Percentiles rank a stretch among this genome's conserved stretches.
phyloP scores from a whole-genome alignment of 2,113 vertebrate genomes.

The Coregonus clupeaformis region DNA sequence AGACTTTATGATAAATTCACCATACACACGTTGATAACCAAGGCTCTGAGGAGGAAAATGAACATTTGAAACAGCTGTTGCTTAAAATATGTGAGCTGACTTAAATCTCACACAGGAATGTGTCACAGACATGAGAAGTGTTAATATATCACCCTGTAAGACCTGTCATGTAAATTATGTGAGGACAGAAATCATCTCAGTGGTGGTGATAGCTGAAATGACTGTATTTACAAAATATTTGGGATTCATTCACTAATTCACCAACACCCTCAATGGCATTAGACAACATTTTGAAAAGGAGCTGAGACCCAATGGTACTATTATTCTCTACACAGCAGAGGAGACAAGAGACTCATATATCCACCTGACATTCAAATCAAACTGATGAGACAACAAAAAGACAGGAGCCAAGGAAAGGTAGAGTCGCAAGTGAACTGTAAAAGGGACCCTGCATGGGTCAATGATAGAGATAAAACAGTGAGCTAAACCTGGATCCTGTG shows the following conservation, averaged over 20 bases:
- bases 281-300: no score
- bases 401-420: no score
- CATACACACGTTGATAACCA: slow-evolving; percentile 24
- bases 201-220: background rate
- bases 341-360: no score
- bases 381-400: no score
- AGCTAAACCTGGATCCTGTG: no score
- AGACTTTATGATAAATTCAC: slow-evolving; percentile 25
- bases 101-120: slow-evolving; percentile 19
- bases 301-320: no score
- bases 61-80: slow-evolving; percentile 50
- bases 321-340: no score
- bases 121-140: slow-evolving; percentile 1
- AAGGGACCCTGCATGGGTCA: no score
- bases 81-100: slow-evolving; percentile 27
- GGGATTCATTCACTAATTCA: background rate
- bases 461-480: no score
- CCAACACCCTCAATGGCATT: no score
- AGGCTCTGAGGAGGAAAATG: slow-evolving; percentile 32
- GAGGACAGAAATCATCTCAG: background rate
- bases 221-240: slow-evolving; percentile 1
- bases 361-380: no score
- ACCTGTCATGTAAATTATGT: slow-evolving; percentile 1
- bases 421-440: no score
- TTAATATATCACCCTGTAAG: slow-evolving; percentile 16